A percentile compares a stretch with the other conserved stretches of the same genome.
These are phyloP conservation scores for Pygoscelis adeliae DNA, from an alignment of 2,113 vertebrate genomes.

Conservation along the genomic window DNA sequence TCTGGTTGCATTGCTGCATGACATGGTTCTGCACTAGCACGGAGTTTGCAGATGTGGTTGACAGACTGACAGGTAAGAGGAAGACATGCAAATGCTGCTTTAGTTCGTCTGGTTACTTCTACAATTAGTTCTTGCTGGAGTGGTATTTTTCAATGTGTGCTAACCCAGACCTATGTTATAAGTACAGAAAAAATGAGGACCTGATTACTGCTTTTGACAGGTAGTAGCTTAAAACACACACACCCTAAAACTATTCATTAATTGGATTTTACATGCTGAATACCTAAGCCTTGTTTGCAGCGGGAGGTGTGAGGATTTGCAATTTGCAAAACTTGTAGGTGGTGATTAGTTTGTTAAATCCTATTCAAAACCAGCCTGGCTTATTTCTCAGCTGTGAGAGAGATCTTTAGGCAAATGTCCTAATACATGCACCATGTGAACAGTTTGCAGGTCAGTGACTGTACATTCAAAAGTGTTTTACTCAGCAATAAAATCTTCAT, in stretches of 20 bases:
- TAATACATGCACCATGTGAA: not conserved
- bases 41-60: not conserved
- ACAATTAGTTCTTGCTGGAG: not conserved
- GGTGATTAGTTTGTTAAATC: constrained; percentile 9
- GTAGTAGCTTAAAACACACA: not conserved
- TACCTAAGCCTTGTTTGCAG: not conserved
- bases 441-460: constrained; percentile 44
- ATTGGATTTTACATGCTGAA: not conserved
- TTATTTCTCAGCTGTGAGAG: constrained; percentile 31
- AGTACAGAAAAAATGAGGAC: not conserved
- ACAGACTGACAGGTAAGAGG: not conserved
- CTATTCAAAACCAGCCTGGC: not conserved
- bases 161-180: not conserved
- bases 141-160: not conserved
- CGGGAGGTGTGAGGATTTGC: not conserved
- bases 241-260: not conserved
- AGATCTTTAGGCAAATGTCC: constrained; percentile 43
- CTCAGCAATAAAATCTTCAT: constrained; percentile 50
- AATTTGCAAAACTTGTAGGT: not conserved
- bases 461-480: constrained; percentile 50
- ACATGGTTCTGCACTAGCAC: not conserved
- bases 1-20: not conserved
- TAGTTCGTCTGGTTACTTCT: not conserved
- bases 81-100: not conserved
- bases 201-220: not conserved